phyloP scores from a whole-genome alignment of 2,797 vertebrate genomes.

The Sternarchorhynchus goeldii region DNA sequence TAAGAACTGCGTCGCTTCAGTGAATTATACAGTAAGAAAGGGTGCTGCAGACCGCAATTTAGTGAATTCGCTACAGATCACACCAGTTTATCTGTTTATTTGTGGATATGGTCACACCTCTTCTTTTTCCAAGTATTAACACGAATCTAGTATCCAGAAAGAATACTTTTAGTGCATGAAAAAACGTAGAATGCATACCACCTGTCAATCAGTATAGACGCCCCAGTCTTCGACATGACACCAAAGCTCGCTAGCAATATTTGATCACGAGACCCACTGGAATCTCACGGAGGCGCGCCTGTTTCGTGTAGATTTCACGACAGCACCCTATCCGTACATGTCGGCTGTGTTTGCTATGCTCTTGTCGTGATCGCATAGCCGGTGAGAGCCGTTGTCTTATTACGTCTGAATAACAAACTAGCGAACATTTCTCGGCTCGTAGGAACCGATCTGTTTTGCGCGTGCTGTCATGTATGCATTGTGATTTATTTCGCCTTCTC shows the following conservation, averaged over 20 bases:
- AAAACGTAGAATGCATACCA: not conserved
- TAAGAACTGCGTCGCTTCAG: too few species aligned
- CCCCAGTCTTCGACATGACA: too few species aligned
- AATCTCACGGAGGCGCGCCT: slow-evolving; percentile 22
- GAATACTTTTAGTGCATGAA: too few species aligned
- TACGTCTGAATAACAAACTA: not conserved
- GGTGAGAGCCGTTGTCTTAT: too few species aligned
- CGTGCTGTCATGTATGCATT: slow-evolving; percentile 2
- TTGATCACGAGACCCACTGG: slow-evolving; percentile 25
- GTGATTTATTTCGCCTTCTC: slow-evolving; percentile 6
- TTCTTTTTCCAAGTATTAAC: not conserved
- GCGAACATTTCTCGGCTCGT: not conserved
- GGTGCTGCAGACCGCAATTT: too few species aligned
- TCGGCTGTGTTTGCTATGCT: not conserved
- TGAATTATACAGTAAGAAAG: too few species aligned
- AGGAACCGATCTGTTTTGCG: not conserved
- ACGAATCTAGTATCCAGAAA: too few species aligned
- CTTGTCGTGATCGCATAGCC: not conserved
- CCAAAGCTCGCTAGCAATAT: not conserved
- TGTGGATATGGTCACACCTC: too few species aligned
- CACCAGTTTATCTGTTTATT: too few species aligned
- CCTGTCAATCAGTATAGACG: slow-evolving; percentile 6
- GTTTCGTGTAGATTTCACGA: slow-evolving; percentile 12
- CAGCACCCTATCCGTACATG: not conserved
- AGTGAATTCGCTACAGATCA: too few species aligned